phyloP scores from a whole-genome alignment of 2,113 vertebrate species.

The Coturnix japonica region DNA sequence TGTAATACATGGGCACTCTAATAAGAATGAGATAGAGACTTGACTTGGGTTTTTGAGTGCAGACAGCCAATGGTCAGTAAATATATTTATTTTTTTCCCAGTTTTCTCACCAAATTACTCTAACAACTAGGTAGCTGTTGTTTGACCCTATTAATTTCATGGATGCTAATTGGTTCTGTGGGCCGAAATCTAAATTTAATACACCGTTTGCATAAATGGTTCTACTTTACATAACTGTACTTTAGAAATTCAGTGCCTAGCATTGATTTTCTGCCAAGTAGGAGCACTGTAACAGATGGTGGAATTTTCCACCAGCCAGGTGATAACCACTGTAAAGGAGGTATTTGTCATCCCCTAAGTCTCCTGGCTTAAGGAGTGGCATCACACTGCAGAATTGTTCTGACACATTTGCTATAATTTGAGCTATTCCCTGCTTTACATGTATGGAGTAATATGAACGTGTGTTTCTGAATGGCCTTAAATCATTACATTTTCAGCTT shows the following conservation, averaged over 20 bases:
- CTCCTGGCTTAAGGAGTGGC: slow-evolving; percentile 27
- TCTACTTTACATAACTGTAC: slow-evolving; percentile 53
- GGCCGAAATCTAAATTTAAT: slow-evolving; percentile 18
- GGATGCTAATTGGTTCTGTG: background rate
- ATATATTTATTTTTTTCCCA: background rate
- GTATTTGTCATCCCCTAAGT: slow-evolving; percentile 28
- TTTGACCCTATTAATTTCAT: background rate
- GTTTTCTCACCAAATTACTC: too few species aligned
- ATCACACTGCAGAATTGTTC: background rate
- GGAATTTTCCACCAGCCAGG: slow-evolving; percentile 52
- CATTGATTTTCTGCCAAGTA: slow-evolving; percentile 55
- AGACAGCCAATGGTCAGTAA: background rate
- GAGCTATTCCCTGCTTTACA: background rate
- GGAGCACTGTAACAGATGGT: slow-evolving; percentile 52
- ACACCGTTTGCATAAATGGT: background rate
- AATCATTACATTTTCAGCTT: background rate
- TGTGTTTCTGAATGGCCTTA: background rate
- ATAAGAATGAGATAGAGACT: background rate
- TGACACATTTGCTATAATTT: background rate
- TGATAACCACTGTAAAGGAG: slow-evolving; percentile 55
- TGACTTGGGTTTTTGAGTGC: background rate
- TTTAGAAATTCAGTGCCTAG: slow-evolving; percentile 42
- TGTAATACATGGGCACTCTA: background rate
- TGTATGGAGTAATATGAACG: background rate
- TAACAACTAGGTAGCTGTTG: background rate